phyloP scores from a whole-genome alignment of 2,888 invertebrate genomes.

The Eupithecia exiguata region DNA sequence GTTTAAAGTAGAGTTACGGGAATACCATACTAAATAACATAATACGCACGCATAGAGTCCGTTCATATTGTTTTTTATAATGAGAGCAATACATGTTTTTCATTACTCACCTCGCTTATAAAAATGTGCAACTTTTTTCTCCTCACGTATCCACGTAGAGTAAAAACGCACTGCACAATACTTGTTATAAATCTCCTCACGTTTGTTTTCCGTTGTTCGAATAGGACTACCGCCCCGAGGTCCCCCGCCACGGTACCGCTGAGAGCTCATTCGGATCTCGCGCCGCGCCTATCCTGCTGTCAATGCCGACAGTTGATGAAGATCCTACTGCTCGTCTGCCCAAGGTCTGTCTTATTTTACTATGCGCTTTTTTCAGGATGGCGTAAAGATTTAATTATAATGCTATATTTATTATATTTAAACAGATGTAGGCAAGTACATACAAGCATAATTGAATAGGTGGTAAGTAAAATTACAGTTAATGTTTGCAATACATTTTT shows the following conservation, averaged over 20 bases:
- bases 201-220: background rate
- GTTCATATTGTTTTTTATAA: no score
- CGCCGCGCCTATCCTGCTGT: constrained; percentile 5
- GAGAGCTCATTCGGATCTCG: constrained; percentile 25
- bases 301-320: constrained; percentile 15
- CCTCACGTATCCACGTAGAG: background rate
- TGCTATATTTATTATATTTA: no score
- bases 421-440: no score
- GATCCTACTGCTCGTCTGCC: constrained; percentile 7
- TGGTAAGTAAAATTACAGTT: no score
- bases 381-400: background rate
- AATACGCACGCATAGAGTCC: no score
- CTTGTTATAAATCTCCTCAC: background rate
- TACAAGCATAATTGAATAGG: no score
- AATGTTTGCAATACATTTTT: no score
- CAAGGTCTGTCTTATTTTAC: constrained; percentile 22
- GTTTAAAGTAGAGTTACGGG: no score
- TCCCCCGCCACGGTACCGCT: constrained; percentile 20
- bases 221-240: constrained; percentile 11
- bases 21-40: no score
- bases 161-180: no score
- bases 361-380: background rate
- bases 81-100: no score
- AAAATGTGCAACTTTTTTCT: background rate
- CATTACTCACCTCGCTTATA: background rate